Evolutionary conservation across 1,140 invertebrate species (phyloP).

Genomic region (Anastatus disparis): DNA sequence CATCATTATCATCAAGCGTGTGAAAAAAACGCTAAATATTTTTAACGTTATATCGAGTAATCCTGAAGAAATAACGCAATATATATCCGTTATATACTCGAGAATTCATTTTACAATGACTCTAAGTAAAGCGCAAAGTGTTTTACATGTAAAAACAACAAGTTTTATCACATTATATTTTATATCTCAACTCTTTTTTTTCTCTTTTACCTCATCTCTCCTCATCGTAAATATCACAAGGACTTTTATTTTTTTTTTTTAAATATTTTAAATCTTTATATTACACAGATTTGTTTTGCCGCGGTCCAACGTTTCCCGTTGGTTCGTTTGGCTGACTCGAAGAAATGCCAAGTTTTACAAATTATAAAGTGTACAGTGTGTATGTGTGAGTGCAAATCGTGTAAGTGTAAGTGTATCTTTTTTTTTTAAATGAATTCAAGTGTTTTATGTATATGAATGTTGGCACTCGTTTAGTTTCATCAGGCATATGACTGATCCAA

Average conservation of each 20-base stretch:
- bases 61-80: not conserved
- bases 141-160: constrained; percentile 22
- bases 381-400: not conserved
- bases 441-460: not conserved
- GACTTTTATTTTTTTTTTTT: constrained; percentile 23
- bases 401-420: not conserved
- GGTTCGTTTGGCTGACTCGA: constrained; percentile 29
- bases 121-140: not conserved
- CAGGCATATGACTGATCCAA: constrained; percentile 64
- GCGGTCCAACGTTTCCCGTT: not conserved
- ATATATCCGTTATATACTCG: not conserved
- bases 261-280: too few relatives aligned
- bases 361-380: not conserved
- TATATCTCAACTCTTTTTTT: constrained; percentile 11
- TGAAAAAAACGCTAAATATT: not conserved
- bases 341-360: constrained; percentile 26
- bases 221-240: constrained; percentile 33
- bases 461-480: constrained; percentile 34
- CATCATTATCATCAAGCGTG: not conserved
- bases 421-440: too few relatives aligned
- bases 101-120: too few relatives aligned
- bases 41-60: not conserved
- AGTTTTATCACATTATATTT: constrained; percentile 17
- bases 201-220: not conserved
- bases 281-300: constrained; percentile 26